A percentile compares a stretch with the other conserved stretches of the same genome.
phyloP scores from a whole-genome alignment of 2,113 vertebrate genomes.

The Lipophrys pholis region DNA sequence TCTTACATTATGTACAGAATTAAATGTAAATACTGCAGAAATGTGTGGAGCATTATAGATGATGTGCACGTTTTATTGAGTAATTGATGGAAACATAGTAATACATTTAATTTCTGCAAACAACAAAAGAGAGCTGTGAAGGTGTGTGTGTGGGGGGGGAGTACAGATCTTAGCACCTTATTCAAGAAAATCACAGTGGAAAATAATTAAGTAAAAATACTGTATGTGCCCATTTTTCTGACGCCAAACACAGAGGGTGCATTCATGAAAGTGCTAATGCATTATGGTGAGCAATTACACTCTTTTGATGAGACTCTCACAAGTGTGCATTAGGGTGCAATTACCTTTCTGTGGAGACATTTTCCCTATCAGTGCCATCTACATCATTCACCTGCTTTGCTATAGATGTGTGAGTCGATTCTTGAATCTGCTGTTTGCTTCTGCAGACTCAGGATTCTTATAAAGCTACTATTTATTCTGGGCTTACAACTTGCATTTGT shows the following conservation, averaged over 20 bases:
- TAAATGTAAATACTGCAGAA: conserved; percentile 2
- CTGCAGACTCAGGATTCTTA: conserved; percentile 23
- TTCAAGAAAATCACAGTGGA: not conserved
- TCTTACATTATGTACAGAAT: not conserved
- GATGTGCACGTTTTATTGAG: conserved; percentile 10
- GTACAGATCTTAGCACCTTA: not conserved
- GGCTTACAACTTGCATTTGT: not conserved
- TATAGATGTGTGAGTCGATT: conserved; percentile 24
- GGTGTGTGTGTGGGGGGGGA: no score
- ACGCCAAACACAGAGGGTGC: not conserved
- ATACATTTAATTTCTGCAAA: not conserved
- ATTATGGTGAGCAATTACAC: conserved; percentile 3
- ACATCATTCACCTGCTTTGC: conserved; percentile 29
- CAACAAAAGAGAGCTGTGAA: not conserved
- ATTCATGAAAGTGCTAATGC: conserved; percentile 39
- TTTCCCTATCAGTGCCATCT: conserved; percentile 39
- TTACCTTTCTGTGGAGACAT: conserved; percentile 50
- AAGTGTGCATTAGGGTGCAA: conserved; percentile 45
- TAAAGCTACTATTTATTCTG: conserved; percentile 11
- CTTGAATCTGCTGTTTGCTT: conserved; percentile 3
- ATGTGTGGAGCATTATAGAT: not conserved
- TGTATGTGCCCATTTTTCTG: not conserved
- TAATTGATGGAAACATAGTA: not conserved
- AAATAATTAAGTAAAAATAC: not conserved
- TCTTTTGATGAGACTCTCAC: conserved; percentile 50